Base-by-base conservation (phyloP, 2,888 invertebrate species). In the Netelia inedita region DNA sequence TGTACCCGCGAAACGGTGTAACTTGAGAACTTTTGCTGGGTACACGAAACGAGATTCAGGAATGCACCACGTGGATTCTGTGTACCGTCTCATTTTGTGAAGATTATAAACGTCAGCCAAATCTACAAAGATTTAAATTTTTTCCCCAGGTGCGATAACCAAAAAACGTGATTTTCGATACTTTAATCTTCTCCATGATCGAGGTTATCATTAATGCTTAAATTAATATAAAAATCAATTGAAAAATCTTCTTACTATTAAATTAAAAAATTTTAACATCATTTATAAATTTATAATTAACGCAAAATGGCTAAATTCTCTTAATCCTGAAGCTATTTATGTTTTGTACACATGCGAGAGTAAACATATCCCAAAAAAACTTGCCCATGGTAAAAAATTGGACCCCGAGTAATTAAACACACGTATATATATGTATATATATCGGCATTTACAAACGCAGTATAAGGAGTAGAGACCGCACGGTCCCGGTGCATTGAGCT, bases 401-500 rank as follows among this genome's bases (percentile, higher is more conserved):
- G 50, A 14, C 50, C 50, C 50, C 14, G 50, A n/a, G 50, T n/a
- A 11, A 50, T 35, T 35, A 35, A 35, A 35, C 35, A 8, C 35
- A 35, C 35, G 35, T 43, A 28, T 41, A 65, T 55, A 28, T 75
- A 63, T 50, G 63, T 69, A 69, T 57, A 50, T 66, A 57, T 73
- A 23, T 72, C 41, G 69, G 21, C 53, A 69, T 69, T 65, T 50
- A 71, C 78, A 69, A 80, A 78, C 76, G 81, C 68, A 74, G 85
- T 74, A 78, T 74, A 82, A 82, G 86, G 61, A 82, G 80, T 50
- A 35, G 82, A 85, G 80, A 78, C 50, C 81, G 79, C 75, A 73
- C 71, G 83, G 84, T 83, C 86, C 85, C 88, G 80, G 85, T 82
- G 89, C 89, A 93, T 93, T 93, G 91, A 93, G 90, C 92, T 92